Percentiles rank a stretch among this genome's conserved stretches.
Conservation (phyloP, 92 coral and sea anemone genomes). For the Blastomussa wellsi region DNA sequence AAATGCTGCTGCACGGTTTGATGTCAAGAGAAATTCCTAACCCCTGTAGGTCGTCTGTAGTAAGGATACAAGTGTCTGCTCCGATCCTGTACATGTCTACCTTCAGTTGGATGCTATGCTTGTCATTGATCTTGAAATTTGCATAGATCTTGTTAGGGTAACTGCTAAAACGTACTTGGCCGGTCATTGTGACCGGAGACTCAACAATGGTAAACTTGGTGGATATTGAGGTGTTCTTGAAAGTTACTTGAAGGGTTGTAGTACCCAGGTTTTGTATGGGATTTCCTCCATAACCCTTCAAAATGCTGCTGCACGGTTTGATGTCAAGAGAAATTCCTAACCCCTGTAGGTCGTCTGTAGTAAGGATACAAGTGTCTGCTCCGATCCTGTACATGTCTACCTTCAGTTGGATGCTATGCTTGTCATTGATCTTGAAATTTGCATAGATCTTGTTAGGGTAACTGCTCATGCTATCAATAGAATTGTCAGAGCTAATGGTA, state of each 20-base stretch:
- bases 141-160: conserved; percentile 47
- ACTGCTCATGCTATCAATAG: conserved; percentile 36
- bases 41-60: conserved; percentile 54
- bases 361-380: conserved; percentile 50
- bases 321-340: conserved; percentile 41
- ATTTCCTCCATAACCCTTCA: too few species aligned
- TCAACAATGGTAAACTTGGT: conserved; percentile 16
- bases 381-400: conserved; percentile 54
- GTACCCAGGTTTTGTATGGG: conserved; percentile 60
- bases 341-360: conserved; percentile 54
- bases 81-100: conserved; percentile 54
- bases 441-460: conserved; percentile 47
- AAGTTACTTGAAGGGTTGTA: conserved; percentile 50
- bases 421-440: conserved; percentile 42
- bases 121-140: conserved; percentile 42
- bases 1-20: conserved; percentile 33
- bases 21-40: conserved; percentile 41
- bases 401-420: conserved; percentile 37
- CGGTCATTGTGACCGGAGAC: too few species aligned
- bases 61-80: conserved; percentile 50
- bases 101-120: conserved; percentile 37
- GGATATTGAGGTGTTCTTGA: conserved; percentile 34
- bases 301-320: conserved; percentile 34
- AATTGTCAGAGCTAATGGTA: conserved; percentile 36
- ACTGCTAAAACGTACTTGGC: neutral